A percentile compares a stretch with the other conserved stretches of the same genome.
phyloP scores from a whole-genome alignment of 2,113 vertebrate genomes.

The Asarcornis scutulata region DNA sequence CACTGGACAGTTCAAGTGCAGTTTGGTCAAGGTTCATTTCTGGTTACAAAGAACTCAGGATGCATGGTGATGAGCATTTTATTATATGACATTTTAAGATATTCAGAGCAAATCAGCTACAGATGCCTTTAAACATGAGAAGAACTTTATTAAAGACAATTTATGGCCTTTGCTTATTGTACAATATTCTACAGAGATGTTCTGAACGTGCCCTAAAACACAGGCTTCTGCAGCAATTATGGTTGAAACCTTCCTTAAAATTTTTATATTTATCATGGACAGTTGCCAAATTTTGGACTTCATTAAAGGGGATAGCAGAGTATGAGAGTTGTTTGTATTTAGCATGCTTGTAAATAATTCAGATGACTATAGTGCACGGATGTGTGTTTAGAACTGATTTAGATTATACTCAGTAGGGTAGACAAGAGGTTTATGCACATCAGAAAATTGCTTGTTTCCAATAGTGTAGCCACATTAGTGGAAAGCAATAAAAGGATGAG shows the following conservation, averaged over 20 bases:
- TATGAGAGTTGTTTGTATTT: constrained; percentile 36
- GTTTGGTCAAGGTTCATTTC: background rate
- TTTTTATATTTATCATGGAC: background rate
- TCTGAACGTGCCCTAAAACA: background rate
- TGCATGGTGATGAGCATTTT: background rate
- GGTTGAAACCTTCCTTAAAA: constrained; percentile 7
- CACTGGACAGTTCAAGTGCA: background rate
- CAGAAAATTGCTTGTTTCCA: constrained; percentile 2
- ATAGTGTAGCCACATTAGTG: background rate
- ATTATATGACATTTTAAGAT: background rate
- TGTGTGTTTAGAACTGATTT: constrained; percentile 47
- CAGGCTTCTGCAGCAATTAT: background rate
- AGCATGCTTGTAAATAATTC: constrained; percentile 42
- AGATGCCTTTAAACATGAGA: background rate
- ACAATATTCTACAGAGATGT: background rate
- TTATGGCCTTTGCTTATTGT: background rate
- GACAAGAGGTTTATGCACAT: background rate
- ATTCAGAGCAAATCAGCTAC: background rate
- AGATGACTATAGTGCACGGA: background rate
- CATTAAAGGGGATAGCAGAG: background rate
- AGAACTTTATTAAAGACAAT: background rate
- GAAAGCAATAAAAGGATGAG: constrained; percentile 6
- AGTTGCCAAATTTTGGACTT: constrained; percentile 16
- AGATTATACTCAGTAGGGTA: background rate
- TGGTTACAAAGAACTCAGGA: background rate